These are phyloP conservation scores for Aplochiton taeniatus DNA, from an alignment of 2,797 vertebrate genomes.

Conservation along the genomic window DNA sequence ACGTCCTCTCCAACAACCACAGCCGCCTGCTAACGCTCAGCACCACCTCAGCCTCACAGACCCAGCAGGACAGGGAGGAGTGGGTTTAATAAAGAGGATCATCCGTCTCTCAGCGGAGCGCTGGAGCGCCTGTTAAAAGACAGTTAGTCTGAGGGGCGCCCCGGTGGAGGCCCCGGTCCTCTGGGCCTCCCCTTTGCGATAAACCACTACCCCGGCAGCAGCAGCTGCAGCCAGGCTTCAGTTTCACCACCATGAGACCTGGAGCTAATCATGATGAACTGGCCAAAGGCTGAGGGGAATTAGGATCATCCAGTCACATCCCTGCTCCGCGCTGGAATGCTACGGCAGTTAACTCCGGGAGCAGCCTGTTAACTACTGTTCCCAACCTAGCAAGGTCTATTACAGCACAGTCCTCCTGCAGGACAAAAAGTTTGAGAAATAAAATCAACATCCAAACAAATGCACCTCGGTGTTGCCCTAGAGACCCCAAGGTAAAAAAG, in stretches of 20 bases:
- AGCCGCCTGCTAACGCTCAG: no score
- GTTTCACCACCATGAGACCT: slow-evolving; percentile 32
- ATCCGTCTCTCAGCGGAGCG: slow-evolving; percentile 67
- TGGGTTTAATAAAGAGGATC: slow-evolving; percentile 75
- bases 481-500: slow-evolving; percentile 70
- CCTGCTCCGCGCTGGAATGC: no score
- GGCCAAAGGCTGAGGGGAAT: background rate
- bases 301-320: no score
- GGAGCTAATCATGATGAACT: slow-evolving; percentile 51
- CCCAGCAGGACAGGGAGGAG: slow-evolving; percentile 50
- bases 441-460: slow-evolving; percentile 62
- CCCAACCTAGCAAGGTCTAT: slow-evolving; percentile 30
- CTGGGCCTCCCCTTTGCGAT: slow-evolving; percentile 26
- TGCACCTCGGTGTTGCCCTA: slow-evolving; percentile 28
- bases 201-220: slow-evolving; percentile 39
- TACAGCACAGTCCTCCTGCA: background rate
- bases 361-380: slow-evolving; percentile 15
- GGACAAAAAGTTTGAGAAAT: slow-evolving; percentile 49
- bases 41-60: no score
- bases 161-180: slow-evolving; percentile 36
- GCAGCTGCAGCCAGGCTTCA: slow-evolving; percentile 35
- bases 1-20: slow-evolving; percentile 42
- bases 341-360: no score
- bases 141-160: slow-evolving; percentile 66
- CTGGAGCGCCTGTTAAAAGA: slow-evolving; percentile 71